phyloP scores from a whole-genome alignment of 2,113 vertebrate species.

The Lasiurus borealis region DNA sequence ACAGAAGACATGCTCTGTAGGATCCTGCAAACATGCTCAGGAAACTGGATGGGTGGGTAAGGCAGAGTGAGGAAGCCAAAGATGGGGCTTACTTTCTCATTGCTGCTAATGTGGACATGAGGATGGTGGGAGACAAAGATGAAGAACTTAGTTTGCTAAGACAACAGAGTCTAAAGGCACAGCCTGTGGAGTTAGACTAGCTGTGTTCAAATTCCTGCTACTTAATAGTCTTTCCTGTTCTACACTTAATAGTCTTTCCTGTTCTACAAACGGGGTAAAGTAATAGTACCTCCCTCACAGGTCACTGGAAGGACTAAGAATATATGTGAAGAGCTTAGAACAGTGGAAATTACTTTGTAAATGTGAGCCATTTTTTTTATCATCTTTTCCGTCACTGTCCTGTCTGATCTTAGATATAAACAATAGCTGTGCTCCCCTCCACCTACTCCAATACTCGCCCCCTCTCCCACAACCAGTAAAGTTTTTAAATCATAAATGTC shows the following conservation, averaged over 20 bases:
- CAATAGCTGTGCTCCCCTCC: background rate
- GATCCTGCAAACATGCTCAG: background rate
- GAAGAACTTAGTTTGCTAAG: background rate
- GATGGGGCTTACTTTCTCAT: background rate
- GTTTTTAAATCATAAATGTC: constrained; percentile 26
- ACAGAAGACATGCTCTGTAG: background rate
- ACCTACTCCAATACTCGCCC: background rate
- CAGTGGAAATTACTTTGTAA: background rate
- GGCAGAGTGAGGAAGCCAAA: background rate
- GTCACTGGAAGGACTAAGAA: background rate
- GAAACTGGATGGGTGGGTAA: background rate
- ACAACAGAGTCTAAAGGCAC: background rate
- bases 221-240: background rate
- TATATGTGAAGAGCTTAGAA: background rate
- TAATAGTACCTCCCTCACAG: background rate
- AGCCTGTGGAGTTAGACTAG: background rate
- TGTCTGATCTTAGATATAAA: constrained; percentile 24
- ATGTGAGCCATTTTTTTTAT: background rate
- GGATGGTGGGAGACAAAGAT: background rate
- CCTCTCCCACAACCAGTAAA: background rate
- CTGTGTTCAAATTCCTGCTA: background rate
- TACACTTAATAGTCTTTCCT: too few species aligned
- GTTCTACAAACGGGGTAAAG: background rate
- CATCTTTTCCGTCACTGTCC: background rate
- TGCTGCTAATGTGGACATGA: background rate